Base-by-base conservation (phyloP, 2,113 vertebrate genomes). In the Lepus americanus region DNA sequence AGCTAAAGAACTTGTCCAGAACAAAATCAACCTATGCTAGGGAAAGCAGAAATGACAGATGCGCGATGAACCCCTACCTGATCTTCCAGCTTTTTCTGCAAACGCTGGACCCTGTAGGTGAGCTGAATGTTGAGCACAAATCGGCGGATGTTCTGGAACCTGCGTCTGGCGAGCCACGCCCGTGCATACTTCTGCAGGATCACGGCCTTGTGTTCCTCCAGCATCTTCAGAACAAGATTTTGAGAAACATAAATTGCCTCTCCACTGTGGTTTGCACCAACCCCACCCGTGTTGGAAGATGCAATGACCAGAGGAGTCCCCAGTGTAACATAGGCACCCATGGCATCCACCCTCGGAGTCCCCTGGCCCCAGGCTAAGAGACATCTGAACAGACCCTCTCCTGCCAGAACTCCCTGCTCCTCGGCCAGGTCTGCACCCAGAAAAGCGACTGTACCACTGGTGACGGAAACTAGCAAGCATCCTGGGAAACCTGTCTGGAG, bases 81-180 rank as follows among this genome's bases (percentile, higher is more conserved):
- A 12, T 99, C 99, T 51, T 99, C 99, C 22, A 99, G 92, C 95
- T 99, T 99, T 70, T 99, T 99, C 92, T 99, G 98, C 95, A 99
- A 98, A 39, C 98, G 98, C 96, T 99, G 99, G 44, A 99, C 99
- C 96, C 99, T 98, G 97, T 98, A 99, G 0, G 99, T 99, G 2
- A 99, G 99, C 97, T 99, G 99, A 44, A 99, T 99, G 6, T 99
- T 99, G 23, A 99, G 19, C 12, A 99, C 99, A 25, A 99, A 99
- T 0, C 99, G 98, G 0, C 99, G 99, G 94, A 99, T 99, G 31
- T 96, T 99, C 97, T 99, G 99, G 97, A 99, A 99, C 0, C 99
- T 98, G 33, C 99, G 99, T 6, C 99, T 98, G 94, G 98, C 99
- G 81, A 99, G 98, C 99, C 99, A 99, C 0, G 99, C 99, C 27